phyloP scores from a whole-genome alignment of 2,113 vertebrate genomes.

The Apteryx mantelli region DNA sequence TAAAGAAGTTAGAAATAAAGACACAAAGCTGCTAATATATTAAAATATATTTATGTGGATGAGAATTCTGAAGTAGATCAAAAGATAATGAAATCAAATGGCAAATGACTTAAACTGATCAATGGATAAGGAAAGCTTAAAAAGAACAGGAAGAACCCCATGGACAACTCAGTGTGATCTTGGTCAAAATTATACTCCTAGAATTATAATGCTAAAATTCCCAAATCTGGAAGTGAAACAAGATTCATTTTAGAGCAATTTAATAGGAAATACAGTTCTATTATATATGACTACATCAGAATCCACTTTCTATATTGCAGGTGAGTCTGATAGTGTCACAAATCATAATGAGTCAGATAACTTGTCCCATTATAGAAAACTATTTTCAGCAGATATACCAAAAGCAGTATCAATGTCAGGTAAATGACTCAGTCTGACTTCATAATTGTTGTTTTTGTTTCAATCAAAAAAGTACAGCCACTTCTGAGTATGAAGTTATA shows the following conservation, averaged over 20 bases:
- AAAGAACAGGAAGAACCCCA: background rate
- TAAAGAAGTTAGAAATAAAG: background rate
- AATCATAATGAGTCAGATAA: background rate
- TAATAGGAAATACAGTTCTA: background rate
- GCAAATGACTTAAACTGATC: background rate
- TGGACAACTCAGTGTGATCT: background rate
- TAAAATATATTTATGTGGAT: background rate
- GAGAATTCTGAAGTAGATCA: background rate
- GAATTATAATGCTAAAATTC: background rate
- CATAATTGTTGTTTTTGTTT: background rate
- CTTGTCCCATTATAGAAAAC: background rate
- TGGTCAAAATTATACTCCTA: background rate
- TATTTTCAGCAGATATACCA: background rate
- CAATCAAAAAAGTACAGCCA: background rate
- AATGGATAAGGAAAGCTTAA: background rate
- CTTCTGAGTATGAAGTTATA: background rate
- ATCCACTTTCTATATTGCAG: background rate
- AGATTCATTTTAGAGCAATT: background rate
- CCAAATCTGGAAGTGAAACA: background rate
- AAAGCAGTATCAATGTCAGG: conserved; percentile 3
- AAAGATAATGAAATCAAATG: background rate
- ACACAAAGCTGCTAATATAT: background rate
- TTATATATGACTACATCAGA: background rate
- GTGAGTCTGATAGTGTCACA: background rate
- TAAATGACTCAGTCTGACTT: background rate